phyloP scores from a whole-genome alignment of 1,140 invertebrate species.

The Telenomus remus region DNA sequence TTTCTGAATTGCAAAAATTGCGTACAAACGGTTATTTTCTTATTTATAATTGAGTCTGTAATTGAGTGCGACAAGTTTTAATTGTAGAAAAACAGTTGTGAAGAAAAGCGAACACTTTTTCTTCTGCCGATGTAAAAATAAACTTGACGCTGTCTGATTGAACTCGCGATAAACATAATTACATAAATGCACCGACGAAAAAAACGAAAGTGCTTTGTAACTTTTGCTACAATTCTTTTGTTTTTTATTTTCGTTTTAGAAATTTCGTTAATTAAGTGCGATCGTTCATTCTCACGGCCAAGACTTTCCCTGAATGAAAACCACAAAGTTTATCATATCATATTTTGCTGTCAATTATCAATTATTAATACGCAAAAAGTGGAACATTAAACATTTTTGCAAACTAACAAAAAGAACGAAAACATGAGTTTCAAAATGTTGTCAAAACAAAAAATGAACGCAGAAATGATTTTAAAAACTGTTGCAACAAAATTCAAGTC shows the following conservation, averaged over 20 bases:
- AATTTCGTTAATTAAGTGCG: conserved; percentile 17
- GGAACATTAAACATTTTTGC: conserved; percentile 23
- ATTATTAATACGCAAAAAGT: no score
- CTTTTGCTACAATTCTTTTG: neutral
- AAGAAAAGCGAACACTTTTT: no score
- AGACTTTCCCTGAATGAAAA: conserved; percentile 40
- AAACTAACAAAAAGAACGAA: conserved; percentile 26
- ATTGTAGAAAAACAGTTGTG: no score
- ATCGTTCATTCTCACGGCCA: neutral
- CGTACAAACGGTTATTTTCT: no score
- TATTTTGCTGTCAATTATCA: no score
- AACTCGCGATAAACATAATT: conserved; percentile 18
- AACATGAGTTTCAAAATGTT: conserved; percentile 6
- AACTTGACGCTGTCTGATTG: neutral
- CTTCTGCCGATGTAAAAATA: neutral
- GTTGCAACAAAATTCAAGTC: no score
- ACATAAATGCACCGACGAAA: conserved; percentile 18
- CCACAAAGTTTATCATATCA: conserved; percentile 23
- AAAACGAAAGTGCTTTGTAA: conserved; percentile 21
- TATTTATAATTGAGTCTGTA: no score
- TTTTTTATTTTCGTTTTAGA: conserved; percentile 10
- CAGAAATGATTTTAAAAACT: no score
- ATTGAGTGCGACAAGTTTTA: no score
- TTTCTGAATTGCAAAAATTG: no score
- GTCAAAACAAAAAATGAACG: no score